These are phyloP conservation scores for Pammene fasciana DNA, from an alignment of 2,888 invertebrate species.

Conservation along the genomic window DNA sequence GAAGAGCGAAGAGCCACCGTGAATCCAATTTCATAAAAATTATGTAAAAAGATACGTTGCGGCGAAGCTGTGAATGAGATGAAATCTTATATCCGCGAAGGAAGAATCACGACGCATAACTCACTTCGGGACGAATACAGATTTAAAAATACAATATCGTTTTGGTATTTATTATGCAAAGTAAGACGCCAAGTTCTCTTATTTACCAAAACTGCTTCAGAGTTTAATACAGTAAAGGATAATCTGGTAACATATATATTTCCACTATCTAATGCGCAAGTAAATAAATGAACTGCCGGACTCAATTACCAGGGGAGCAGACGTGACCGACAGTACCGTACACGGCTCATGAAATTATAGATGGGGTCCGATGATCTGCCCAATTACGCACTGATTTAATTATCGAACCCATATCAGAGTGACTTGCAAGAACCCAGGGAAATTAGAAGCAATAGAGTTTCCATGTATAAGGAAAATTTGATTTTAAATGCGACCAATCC, in stretches of 20 bases:
- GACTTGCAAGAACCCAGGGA: conserved; percentile 43
- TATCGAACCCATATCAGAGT: conserved; percentile 55
- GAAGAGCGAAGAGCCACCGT: conserved; percentile 45
- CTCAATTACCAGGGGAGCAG: conserved; percentile 40
- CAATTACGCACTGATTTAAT: conserved; percentile 65
- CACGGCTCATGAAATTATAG: conserved; percentile 48
- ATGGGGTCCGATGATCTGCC: conserved; percentile 51
- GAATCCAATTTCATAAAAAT: conserved; percentile 56
- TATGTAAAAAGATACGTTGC: conserved; percentile 49
- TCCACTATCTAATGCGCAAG: neutral
- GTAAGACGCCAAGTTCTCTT: too few relatives aligned
- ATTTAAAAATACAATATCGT: neutral
- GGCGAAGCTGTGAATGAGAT: conserved; percentile 50
- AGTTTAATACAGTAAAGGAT: too few relatives aligned
- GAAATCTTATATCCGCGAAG: conserved; percentile 52
- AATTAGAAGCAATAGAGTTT: too few relatives aligned
- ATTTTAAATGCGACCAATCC: too few relatives aligned
- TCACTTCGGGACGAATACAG: conserved; percentile 32
- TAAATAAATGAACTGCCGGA: conserved; percentile 13
- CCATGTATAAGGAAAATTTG: too few relatives aligned
- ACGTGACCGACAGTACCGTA: conserved; percentile 43
- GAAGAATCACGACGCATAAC: conserved; percentile 54
- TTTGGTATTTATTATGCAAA: neutral
- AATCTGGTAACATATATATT: neutral
- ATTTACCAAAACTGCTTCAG: too few relatives aligned